Percentiles rank a stretch among this genome's conserved stretches.
phyloP scores from a whole-genome alignment of 2,797 vertebrate genomes.

The Neomorphus geoffroyi region DNA sequence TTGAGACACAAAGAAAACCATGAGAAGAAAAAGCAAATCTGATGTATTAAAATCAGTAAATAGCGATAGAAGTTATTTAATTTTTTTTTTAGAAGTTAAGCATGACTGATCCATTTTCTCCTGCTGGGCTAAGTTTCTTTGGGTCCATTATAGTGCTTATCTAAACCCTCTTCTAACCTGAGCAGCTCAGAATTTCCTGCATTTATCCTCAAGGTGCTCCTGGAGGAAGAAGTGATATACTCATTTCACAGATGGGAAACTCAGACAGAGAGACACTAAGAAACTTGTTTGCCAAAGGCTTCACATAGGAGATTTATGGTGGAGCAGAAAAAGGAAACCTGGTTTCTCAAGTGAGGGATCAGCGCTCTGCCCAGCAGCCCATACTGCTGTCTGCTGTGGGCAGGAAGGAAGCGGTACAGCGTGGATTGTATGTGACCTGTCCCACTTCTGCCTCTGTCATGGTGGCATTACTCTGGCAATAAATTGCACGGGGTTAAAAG shows the following conservation, averaged over 20 bases:
- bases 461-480: neutral
- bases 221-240: neutral
- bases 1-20: neutral
- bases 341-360: neutral
- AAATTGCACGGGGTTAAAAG: neutral
- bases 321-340: neutral
- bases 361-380: neutral
- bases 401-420: neutral
- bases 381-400: neutral
- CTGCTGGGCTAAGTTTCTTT: neutral
- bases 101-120: neutral
- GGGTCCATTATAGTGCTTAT: neutral
- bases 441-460: neutral
- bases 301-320: neutral
- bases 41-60: neutral
- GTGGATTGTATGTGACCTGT: neutral
- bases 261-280: neutral
- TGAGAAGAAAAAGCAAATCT: neutral
- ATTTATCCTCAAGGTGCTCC: neutral
- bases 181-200: neutral
- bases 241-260: neutral
- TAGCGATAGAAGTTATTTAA: neutral
- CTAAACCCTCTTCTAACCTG: neutral
- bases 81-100: neutral
- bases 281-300: neutral